A percentile compares a stretch with the other conserved stretches of the same genome.
Conservation (phyloP, 53 echinoderm and acorn worm genomes). For the Patiria pectinifera region DNA sequence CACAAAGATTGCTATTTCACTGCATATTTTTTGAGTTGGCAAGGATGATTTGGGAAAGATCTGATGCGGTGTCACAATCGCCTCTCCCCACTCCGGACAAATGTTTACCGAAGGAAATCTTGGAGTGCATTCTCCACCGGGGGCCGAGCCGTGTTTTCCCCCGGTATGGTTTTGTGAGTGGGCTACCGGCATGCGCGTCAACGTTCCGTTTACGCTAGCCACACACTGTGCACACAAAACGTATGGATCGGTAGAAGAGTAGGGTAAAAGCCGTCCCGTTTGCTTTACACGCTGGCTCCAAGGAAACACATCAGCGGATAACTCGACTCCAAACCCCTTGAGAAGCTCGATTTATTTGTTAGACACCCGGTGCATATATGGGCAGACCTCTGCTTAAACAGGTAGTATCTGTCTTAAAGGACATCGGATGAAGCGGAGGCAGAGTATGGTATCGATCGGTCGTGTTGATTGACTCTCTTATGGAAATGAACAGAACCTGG, state of each 20-base stretch:
- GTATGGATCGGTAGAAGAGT: constrained; percentile 1
- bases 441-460: constrained; percentile 10
- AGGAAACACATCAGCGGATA: constrained; percentile 12
- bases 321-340: background rate
- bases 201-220: constrained; percentile 53
- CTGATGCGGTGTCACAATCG: constrained; percentile 47
- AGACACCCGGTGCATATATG: background rate
- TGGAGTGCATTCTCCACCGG: constrained; percentile 25
- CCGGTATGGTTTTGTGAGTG: constrained; percentile 3
- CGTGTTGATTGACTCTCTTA: constrained; percentile 21
- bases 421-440: constrained; percentile 1
- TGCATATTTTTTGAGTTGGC: constrained; percentile 1
- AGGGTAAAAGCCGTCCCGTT: constrained; percentile 36
- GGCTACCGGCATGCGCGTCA: constrained; percentile 23
- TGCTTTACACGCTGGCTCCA: background rate
- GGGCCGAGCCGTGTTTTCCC: background rate
- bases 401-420: constrained; percentile 26
- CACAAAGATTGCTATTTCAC: constrained; percentile 9
- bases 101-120: constrained; percentile 60
- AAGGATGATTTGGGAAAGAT: constrained; percentile 27
- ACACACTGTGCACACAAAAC: constrained; percentile 53
- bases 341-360: constrained; percentile 42
- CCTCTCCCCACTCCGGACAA: constrained; percentile 26
- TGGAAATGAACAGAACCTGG: constrained; percentile 34
- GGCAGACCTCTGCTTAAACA: constrained; percentile 12